Evolutionary conservation across 2,113 vertebrate genomes (phyloP), one percentile per base, ranked within the genome.

Genomic region (Callionymus lyra): DNA sequence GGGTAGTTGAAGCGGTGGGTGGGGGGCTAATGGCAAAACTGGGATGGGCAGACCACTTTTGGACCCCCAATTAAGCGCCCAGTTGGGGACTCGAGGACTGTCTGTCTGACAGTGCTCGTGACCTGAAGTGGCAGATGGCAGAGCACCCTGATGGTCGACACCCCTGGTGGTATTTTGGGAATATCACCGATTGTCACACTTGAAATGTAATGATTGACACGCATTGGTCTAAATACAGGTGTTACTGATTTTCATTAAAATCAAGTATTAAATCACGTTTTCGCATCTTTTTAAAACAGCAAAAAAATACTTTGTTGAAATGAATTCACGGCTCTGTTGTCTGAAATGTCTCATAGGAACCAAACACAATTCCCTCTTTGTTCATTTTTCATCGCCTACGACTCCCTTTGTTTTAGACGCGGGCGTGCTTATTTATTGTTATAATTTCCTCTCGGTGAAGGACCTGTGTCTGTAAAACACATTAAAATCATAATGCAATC

Each of bases 401-500:
- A 59, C 50, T 57, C 48, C 38, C 70, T 68, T 80, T 80, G 74
- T 78, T 74, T 82, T 76, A 71, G 76, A 78, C 65, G 66, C 11
- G 41, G 43, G 54, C 45, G 62, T 44, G 50, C 57, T 74, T 79
- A 74, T 80, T 80, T 80, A 80, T 80, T 67, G 77, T 69, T 70
- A 71, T 72, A 53, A 82, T 80, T 78, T 78, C 80, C 74, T 71
- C 52, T 50, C 74, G 42, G 76, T 71, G 70, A 76, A 68, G 64
- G 68, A 63, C 66, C 37, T 33, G 61, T 68, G 72, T 77, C 70
- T 68, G 72, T 78, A 78, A 78, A 76, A 64, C 57, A 67, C 79
- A 78, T 80, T 80, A 76, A 77, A 82, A 82, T 82, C 72, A 76
- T 75, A 80, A 80, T 75, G 68, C 72, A 71, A 73, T 80, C 70